Percentiles rank a stretch among this genome's conserved stretches.
Conservation (phyloP, 23 tunicate genomes). For the Aplidium turbinatum region DNA sequence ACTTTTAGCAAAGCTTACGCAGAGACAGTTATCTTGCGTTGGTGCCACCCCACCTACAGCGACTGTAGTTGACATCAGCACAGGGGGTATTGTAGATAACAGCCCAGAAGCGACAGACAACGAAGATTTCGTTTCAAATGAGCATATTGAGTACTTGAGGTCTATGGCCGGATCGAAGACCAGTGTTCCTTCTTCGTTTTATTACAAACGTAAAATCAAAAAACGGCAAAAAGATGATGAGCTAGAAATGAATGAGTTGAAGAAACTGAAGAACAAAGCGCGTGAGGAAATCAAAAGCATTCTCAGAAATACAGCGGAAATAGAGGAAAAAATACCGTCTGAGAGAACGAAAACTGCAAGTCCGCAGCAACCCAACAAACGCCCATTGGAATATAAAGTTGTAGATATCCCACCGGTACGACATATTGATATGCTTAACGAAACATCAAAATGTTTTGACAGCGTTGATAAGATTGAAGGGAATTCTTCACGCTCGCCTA, state of each 20-base stretch:
- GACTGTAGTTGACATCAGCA: constrained; percentile 57
- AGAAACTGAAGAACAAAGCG: constrained; percentile 19
- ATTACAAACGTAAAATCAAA: constrained; percentile 29
- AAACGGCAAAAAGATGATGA: constrained; percentile 33
- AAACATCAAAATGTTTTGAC: not conserved
- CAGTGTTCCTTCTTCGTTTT: constrained; percentile 41
- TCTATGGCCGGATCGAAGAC: constrained; percentile 12
- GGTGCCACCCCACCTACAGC: constrained; percentile 53
- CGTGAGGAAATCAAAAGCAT: constrained; percentile 21
- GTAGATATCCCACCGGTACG: constrained; percentile 3
- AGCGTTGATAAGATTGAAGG: not conserved
- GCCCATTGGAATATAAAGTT: constrained; percentile 8
- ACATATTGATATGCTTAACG: not conserved
- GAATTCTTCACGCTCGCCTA: not conserved
- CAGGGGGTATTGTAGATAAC: constrained; percentile 39
- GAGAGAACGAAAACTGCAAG: not conserved
- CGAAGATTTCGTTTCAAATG: not conserved
- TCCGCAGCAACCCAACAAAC: not conserved
- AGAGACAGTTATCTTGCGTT: constrained; percentile 19
- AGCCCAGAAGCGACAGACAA: not conserved
- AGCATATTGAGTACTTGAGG: constrained; percentile 8
- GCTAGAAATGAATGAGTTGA: constrained; percentile 16
- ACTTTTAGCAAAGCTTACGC: constrained; percentile 20
- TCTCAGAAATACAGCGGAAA: not conserved
- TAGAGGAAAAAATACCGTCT: not conserved